Conservation (phyloP, 2,888 invertebrate species). For the Acrobasis suavella region DNA sequence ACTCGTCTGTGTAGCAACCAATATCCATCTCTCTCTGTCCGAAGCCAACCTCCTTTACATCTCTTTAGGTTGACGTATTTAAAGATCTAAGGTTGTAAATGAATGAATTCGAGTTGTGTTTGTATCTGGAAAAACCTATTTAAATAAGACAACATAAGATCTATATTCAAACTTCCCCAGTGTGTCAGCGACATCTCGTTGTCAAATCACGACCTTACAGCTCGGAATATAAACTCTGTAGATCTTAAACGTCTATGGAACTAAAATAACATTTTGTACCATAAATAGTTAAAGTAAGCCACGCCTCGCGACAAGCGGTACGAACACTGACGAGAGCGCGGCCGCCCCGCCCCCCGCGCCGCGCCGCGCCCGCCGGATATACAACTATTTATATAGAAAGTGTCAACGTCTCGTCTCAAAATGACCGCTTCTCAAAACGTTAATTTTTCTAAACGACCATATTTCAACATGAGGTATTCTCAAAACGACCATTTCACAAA, state of each 20-base stretch:
- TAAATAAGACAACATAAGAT: neutral
- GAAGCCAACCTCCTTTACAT: too few relatives aligned
- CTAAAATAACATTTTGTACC: slow-evolving; percentile 80
- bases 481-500: too few relatives aligned
- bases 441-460: too few relatives aligned
- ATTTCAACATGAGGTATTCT: too few relatives aligned
- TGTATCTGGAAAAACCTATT: neutral
- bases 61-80: too few relatives aligned
- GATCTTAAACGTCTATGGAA: slow-evolving; percentile 76
- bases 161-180: neutral
- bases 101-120: neutral
- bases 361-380: slow-evolving; percentile 63
- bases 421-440: too few relatives aligned
- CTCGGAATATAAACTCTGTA: slow-evolving; percentile 76
- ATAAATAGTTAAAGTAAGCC: slow-evolving; percentile 72
- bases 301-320: slow-evolving; percentile 53
- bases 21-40: too few relatives aligned
- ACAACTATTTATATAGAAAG: slow-evolving; percentile 67
- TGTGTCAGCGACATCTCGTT: neutral
- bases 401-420: slow-evolving; percentile 30
- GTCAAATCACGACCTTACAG: slow-evolving; percentile 16
- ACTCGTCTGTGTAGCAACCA: too few relatives aligned
- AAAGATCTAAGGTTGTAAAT: too few relatives aligned
- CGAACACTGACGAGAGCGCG: slow-evolving; percentile 41
- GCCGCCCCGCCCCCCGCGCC: slow-evolving; percentile 30